Evolutionary conservation across 2,888 invertebrate genomes (phyloP), one percentile per base, ranked within the genome.

Genomic region (Fragum fragum): DNA sequence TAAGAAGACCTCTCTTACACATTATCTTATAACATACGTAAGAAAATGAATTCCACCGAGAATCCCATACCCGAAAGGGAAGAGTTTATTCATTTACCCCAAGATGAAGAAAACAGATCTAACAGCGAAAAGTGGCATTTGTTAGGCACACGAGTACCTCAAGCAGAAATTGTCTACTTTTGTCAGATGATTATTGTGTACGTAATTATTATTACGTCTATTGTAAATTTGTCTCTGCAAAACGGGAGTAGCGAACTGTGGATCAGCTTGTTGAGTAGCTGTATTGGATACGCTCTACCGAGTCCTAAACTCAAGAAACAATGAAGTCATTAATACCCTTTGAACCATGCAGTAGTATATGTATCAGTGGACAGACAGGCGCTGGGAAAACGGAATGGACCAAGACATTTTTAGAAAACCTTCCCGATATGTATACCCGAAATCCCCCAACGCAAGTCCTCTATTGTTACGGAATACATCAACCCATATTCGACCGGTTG

Each of bases 81-180:
- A 71, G 47, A 61, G 7, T 77, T 77, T 39, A 21, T 77, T 55
- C 39, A 71, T 16, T 53, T 72, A n/a, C 28, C 57, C 42, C 28
- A 78, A 52, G 47, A 21, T 66, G 61, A 70, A 21, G 71, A 77
- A 53, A 32, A 28, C 29, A 18, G 52, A 32, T 71, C 76, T 14
- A 74, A 74, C 63, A 61, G 70, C 14, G 80, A 80, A 14, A 75
- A 61, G 59, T 85, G 81, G 85, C 75, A 74, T 69, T 66, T 81
- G 16, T 70, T 79, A 66, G 76, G 85, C 21, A 76, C 70, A 11
- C 28, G 39, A 55, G 68, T 79, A 39, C 81, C 79, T 21, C 66
- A 85, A 53, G 76, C 81, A 16, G 81, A 85, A 74, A 81, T 85
- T 52, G 79, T 85, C 21, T 85, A 81, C 72, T 85, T 85, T 71